Percentiles rank a stretch among this genome's conserved stretches.
Conservation (phyloP, 2,797 vertebrate species). For the Orientallactaga sibirica region DNA sequence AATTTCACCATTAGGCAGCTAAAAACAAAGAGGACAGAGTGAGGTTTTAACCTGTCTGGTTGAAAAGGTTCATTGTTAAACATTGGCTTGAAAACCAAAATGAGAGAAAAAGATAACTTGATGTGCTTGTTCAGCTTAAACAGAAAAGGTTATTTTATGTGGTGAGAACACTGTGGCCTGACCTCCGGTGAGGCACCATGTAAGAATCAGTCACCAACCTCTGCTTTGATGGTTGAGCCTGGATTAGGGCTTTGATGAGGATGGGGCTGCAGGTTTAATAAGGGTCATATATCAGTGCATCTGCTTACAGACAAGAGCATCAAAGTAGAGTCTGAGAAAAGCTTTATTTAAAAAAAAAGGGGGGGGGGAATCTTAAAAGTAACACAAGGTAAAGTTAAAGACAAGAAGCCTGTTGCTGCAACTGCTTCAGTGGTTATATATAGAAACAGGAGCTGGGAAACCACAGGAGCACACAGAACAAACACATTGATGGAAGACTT, state of each 20-base stretch:
- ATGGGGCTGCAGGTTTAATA: neutral
- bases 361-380: constrained; percentile 35
- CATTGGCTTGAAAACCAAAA: constrained; percentile 66
- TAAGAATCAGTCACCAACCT: constrained; percentile 33
- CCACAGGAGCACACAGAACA: constrained; percentile 19
- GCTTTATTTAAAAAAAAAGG: neutral
- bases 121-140: constrained; percentile 46
- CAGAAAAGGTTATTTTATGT: constrained; percentile 37
- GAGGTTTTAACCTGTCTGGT: constrained; percentile 60
- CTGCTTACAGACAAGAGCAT: constrained; percentile 14
- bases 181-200: neutral
- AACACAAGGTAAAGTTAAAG: constrained; percentile 69
- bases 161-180: neutral
- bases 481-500: constrained; percentile 62
- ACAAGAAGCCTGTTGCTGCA: constrained; percentile 60
- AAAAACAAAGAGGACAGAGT: constrained; percentile 8
- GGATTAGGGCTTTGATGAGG: constrained; percentile 49
- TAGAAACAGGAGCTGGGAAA: constrained; percentile 40
- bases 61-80: constrained; percentile 61
- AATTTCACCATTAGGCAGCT: constrained; percentile 46
- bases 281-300: neutral
- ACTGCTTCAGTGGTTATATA: constrained; percentile 40
- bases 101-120: constrained; percentile 43
- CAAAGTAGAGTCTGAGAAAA: neutral
- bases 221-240: constrained; percentile 42